Conservation (phyloP, 2,797 vertebrate species). For the Tarsius wallacei region DNA sequence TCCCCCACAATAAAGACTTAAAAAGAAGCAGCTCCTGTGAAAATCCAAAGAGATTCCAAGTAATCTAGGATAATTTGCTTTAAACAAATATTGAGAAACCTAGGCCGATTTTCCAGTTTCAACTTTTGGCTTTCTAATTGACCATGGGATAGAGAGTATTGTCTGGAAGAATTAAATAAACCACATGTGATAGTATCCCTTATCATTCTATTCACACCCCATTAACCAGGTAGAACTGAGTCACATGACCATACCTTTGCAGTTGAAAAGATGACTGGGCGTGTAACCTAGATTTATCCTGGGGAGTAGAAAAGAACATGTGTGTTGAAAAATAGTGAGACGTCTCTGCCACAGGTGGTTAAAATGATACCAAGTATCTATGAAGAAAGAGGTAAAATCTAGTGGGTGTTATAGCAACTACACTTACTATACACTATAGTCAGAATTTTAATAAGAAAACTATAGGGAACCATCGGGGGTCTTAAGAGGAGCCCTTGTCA, state of each 20-base stretch:
- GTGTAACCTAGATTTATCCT: background rate
- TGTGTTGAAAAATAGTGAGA: background rate
- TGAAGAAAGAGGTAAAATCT: background rate
- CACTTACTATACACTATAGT: background rate
- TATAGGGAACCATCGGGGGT: too few relatives aligned
- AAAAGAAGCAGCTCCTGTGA: background rate
- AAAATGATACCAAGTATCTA: background rate
- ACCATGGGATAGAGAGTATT: background rate
- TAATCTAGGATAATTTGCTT: background rate
- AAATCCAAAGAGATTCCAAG: background rate
- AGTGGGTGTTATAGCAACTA: background rate
- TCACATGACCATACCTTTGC: background rate
- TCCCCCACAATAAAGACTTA: background rate
- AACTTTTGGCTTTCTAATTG: slow-evolving; percentile 9
- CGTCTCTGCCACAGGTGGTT: background rate
- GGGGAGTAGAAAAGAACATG: background rate
- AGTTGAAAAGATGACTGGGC: background rate
- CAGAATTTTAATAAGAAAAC: slow-evolving; percentile 25
- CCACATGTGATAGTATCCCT: background rate
- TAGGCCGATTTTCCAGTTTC: background rate
- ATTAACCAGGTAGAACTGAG: background rate
- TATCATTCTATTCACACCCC: background rate
- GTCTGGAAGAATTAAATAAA: background rate
- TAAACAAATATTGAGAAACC: background rate
- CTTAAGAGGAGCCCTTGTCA: background rate